These are phyloP conservation scores for Parazoanthus atlanticus DNA, from an alignment of 92 coral and sea anemone species.

Conservation along the genomic window DNA sequence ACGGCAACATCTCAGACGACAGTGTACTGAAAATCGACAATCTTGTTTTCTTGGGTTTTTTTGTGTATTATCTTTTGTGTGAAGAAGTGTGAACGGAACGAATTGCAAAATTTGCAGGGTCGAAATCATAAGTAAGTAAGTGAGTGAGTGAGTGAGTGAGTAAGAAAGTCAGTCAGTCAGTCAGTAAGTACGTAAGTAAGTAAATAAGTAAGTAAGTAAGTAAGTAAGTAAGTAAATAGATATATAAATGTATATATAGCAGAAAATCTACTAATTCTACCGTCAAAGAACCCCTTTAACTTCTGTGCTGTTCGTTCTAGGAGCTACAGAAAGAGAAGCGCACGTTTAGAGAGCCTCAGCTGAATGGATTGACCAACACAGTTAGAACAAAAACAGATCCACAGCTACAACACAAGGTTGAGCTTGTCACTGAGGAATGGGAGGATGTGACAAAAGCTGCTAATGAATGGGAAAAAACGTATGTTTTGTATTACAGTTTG, in stretches of 20 bases:
- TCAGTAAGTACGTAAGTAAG: too few relatives aligned
- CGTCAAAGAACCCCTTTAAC: neutral
- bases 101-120: too few relatives aligned
- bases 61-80: neutral
- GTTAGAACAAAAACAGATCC: conserved; percentile 72
- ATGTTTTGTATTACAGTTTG: conserved; percentile 32
- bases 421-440: conserved; percentile 74
- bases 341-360: conserved; percentile 71
- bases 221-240: too few relatives aligned
- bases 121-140: too few relatives aligned
- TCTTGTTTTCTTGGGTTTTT: neutral
- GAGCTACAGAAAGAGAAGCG: conserved; percentile 76
- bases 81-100: neutral
- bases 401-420: conserved; percentile 69
- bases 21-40: neutral
- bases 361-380: conserved; percentile 55
- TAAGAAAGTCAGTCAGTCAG: too few relatives aligned
- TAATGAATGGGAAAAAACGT: conserved; percentile 78
- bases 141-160: too few relatives aligned
- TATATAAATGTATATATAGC: too few relatives aligned
- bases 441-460: conserved; percentile 51
- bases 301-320: conserved; percentile 34
- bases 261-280: neutral
- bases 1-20: neutral
- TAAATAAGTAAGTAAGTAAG: too few relatives aligned